These are phyloP conservation scores for Columba livia DNA, from an alignment of 2,113 vertebrate species.

Conservation along the genomic window DNA sequence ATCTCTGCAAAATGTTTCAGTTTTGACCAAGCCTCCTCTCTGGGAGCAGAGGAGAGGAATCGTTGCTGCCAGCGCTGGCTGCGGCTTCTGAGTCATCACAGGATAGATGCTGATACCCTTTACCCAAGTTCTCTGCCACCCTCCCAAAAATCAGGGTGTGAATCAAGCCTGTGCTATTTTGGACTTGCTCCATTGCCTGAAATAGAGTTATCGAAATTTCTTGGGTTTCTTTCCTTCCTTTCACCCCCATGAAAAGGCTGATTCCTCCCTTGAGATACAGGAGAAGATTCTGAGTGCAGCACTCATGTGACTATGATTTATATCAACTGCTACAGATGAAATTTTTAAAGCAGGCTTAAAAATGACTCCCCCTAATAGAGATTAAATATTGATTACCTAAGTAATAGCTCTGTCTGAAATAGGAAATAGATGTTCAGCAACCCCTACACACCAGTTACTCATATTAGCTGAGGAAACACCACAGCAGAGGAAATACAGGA, in stretches of 20 bases:
- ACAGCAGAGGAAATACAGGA: neutral
- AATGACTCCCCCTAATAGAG: slow-evolving; percentile 35
- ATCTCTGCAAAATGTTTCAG: neutral
- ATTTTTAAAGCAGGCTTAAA: slow-evolving; percentile 37
- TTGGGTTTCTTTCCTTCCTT: neutral
- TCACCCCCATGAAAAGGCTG: neutral
- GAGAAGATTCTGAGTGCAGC: neutral
- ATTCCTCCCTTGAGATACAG: neutral
- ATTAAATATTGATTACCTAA: slow-evolving; percentile 64
- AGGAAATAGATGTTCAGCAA: slow-evolving; percentile 33
- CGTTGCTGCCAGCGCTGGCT: neutral
- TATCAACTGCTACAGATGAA: neutral
- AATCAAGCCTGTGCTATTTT: neutral
- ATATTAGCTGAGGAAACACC: neutral
- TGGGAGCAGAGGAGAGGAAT: neutral
- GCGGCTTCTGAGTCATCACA: neutral
- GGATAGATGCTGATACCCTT: neutral
- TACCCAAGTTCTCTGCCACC: neutral
- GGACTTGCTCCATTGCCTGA: neutral
- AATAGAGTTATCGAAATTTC: neutral
- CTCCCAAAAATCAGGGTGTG: neutral
- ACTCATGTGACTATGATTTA: neutral
- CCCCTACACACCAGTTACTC: neutral
- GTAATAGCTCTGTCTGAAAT: slow-evolving; percentile 39
- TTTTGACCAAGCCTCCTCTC: neutral